phyloP scores from a whole-genome alignment of 2,888 invertebrate genomes.

The Pheosia gnoma region DNA sequence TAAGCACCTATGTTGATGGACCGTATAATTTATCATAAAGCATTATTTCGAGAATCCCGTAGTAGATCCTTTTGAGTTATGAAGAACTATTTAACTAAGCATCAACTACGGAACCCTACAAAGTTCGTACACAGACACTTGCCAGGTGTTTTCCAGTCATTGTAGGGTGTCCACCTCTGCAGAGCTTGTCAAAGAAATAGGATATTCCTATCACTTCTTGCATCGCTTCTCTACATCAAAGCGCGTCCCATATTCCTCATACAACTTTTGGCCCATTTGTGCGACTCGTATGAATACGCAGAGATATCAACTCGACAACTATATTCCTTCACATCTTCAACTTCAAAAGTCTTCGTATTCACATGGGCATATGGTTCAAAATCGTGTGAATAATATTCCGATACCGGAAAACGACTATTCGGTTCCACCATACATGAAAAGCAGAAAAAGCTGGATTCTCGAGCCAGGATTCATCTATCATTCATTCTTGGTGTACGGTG shows the following conservation, averaged over 20 bases:
- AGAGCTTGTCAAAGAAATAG: background rate
- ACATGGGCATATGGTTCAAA: conserved; percentile 37
- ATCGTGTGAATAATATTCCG: conserved; percentile 18
- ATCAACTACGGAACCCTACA: too few species aligned
- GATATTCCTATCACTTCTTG: conserved; percentile 19
- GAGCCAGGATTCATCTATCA: conserved; percentile 75
- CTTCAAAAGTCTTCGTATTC: conserved; percentile 8
- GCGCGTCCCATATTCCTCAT: conserved; percentile 60
- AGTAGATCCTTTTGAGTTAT: too few species aligned
- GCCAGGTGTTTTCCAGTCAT: too few species aligned
- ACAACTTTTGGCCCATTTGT: conserved; percentile 76
- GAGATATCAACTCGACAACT: conserved; percentile 54
- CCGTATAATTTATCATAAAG: too few species aligned
- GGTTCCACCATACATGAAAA: conserved; percentile 49
- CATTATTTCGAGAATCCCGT: too few species aligned
- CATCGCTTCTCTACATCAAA: conserved; percentile 32
- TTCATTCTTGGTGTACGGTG: conserved; percentile 69
- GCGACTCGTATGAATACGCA: conserved; percentile 65
- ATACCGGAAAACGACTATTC: conserved; percentile 32
- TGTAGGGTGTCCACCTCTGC: background rate
- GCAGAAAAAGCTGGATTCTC: conserved; percentile 69
- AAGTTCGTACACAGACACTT: too few species aligned
- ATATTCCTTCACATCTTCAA: conserved; percentile 15
- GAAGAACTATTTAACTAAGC: too few species aligned
- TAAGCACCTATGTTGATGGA: too few species aligned